Conservation (phyloP, 2,888 invertebrate genomes). For the Fabriciana adippe region DNA sequence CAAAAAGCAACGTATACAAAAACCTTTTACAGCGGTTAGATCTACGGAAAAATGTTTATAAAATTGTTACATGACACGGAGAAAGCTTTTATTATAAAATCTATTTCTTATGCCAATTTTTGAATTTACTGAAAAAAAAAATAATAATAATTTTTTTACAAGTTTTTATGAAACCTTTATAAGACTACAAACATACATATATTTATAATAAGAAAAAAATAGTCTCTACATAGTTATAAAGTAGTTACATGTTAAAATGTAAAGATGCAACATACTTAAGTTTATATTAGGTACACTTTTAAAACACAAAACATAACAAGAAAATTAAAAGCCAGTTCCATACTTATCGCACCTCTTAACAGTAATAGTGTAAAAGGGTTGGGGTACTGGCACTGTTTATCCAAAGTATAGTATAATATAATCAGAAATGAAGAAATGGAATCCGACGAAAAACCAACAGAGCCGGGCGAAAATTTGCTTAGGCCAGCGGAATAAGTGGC, state of each 20-base stretch:
- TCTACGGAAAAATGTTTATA: conserved; percentile 77
- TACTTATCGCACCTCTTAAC: conserved; percentile 47
- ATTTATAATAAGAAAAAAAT: too few species aligned
- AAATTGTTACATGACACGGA: conserved; percentile 61
- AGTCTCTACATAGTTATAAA: too few species aligned
- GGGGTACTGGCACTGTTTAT: conserved; percentile 71
- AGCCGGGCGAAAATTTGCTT: conserved; percentile 79
- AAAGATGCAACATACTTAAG: background rate
- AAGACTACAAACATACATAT: too few species aligned
- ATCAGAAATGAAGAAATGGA: conserved; percentile 82
- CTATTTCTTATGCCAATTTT: background rate
- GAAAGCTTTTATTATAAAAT: conserved; percentile 47
- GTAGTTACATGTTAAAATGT: too few species aligned
- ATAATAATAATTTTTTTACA: too few species aligned
- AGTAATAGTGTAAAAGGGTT: conserved; percentile 80
- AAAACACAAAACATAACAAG: background rate
- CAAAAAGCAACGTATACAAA: conserved; percentile 83
- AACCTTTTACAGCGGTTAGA: conserved; percentile 81
- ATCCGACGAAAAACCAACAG: conserved; percentile 80
- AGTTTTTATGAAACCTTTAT: too few species aligned
- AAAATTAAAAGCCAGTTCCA: conserved; percentile 47
- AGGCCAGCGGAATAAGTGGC: conserved; percentile 80
- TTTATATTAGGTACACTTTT: background rate
- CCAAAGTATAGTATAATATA: conserved; percentile 82
- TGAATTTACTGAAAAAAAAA: too few species aligned